Evolutionary conservation across 1,140 invertebrate genomes (phyloP).

Genomic region (Nebria ingens): DNA sequence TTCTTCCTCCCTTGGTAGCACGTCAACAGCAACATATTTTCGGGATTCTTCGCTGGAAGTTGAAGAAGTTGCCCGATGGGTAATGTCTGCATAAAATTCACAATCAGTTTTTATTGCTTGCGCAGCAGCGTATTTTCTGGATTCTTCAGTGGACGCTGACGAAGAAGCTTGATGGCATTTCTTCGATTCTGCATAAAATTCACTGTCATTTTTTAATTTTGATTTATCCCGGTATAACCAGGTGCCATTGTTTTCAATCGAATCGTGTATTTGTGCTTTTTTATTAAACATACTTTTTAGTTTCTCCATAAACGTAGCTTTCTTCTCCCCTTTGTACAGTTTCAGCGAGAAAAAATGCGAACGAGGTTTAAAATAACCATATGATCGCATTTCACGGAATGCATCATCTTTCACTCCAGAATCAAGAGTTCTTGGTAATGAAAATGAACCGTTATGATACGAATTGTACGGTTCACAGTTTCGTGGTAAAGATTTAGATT

Average conservation of each 20-base stretch:
- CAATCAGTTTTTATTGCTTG: not conserved
- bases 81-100: not conserved
- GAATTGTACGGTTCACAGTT: not conserved
- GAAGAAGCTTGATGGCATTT: not conserved
- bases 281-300: slow-evolving; percentile 4
- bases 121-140: not conserved
- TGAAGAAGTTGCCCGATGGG: not conserved
- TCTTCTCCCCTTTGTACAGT: not conserved
- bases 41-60: not conserved
- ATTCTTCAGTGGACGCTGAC: not conserved
- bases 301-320: not conserved
- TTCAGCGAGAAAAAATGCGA: slow-evolving; percentile 2
- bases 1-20: not conserved
- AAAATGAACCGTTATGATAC: slow-evolving; percentile 1
- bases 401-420: not conserved
- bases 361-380: slow-evolving; percentile 3
- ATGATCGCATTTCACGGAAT: not conserved
- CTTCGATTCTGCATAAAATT: not conserved
- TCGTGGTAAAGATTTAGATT: slow-evolving; percentile 10
- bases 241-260: not conserved
- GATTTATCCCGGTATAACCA: not conserved
- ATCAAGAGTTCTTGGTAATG: slow-evolving; percentile 4
- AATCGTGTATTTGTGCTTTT: not conserved
- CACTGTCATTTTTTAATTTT: not conserved
- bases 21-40: not conserved